Base-by-base conservation (phyloP, 2,113 vertebrate species). In the Bettongia penicillata region DNA sequence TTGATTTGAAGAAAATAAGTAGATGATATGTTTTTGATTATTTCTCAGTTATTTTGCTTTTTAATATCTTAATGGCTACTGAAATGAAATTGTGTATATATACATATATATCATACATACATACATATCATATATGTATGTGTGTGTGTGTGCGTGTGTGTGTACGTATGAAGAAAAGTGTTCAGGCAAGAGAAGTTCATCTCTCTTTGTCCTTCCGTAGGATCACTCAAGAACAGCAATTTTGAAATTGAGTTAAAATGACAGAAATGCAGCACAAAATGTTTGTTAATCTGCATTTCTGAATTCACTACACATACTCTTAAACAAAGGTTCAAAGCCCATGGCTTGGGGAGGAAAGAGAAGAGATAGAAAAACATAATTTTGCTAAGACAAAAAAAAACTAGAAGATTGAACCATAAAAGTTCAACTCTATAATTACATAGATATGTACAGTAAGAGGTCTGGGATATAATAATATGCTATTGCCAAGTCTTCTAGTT, bases 221-320 rank as follows among this genome's bases (percentile, higher is more conserved):
- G 89, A 93, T 61, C 31, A 96, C 53, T 95, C 55, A 97, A 91
- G 94, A 97, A 90, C 19, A 91, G 48, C 48, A 96, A 93, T 53
- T 95, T 51, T 92, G 26, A 97, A 51, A 91, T 84, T 51, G 89
- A 96, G 89, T 95, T 95, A n/a, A 95, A 96, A 94, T 48, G 90
- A 51, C 0, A 1, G 14, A 31, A 96, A 14, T 49, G 25, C 49
- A 91, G 89, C 68, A 49, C 61, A 95, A 92, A 48, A 49, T 89
- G 49, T 92, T 96, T 89, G 68, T 49, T 90, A 19, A 93, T 91
- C 31, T 93, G 55, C 51, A 91, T 96, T 95, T 96, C 53, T 53
- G 43, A 96, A 95, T 90, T 43, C 77, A 19, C 53, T 52, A 84
- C 53, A 53, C 53, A 68, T 28, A 89, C 28, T 52, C 24, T 52